Base-by-base conservation (phyloP, 2,113 vertebrate genomes). In the Gasterosteus nipponicus region DNA sequence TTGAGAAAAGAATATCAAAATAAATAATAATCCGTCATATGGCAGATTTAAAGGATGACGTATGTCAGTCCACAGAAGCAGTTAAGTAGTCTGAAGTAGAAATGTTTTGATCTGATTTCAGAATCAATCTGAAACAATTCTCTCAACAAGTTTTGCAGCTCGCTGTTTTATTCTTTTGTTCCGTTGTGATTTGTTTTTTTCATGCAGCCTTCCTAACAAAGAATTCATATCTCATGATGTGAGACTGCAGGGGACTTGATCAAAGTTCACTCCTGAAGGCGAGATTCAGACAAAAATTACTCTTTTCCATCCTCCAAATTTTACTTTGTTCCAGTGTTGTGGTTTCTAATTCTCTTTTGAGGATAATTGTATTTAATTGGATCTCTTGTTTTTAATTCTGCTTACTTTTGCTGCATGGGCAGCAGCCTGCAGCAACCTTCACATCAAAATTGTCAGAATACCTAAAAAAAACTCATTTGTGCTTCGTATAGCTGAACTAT, bases 401-500 rank as follows among this genome's bases (percentile, higher is more conserved):
- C n/a, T 63, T 56, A n/a, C 35, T 63, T 26, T 42, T 68, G 66
- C 70, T 65, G 57, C 58, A 69, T 26, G 41, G 66, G 39, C 56
- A 65, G 42, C 53, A 1, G 0, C 26, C 67, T 81, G 63, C 22
- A 67, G 6, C 46, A 51, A 38, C 41, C 46, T 54, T 44, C 38
- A 62, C 35, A 39, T 2, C 22, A 19, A 72, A 42, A n/a, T 26
- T 66, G 57, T 75, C 58, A 63, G 47, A 58, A 53, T 81, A 60
- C 53, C 64, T 80, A 62, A 81, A 57, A 64, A 46, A 42, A 35
- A n/a, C 16, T 77, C 5, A 62, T 74, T 73, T 67, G 26, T 64
- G 49, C 58, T 69, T 69, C 72, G 63, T 46, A 38, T 67, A 64
- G 39, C 41, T 59, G 10, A 86, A 78, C 18, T 77, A 61, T 39